Percentiles rank a stretch among this genome's conserved stretches.
phyloP scores from a whole-genome alignment of 2,797 vertebrate species.

The Sebastes minor region DNA sequence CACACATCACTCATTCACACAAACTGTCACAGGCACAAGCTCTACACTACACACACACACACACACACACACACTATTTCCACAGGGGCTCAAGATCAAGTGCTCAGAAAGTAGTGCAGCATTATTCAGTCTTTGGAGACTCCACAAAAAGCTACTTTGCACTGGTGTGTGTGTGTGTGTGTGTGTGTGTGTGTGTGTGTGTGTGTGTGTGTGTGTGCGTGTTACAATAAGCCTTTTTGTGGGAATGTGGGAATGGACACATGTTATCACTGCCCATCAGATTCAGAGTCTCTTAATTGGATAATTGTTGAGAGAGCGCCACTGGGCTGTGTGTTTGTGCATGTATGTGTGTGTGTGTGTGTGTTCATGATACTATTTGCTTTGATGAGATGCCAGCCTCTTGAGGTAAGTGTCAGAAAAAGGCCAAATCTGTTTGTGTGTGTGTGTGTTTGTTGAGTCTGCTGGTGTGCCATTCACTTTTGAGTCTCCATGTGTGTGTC shows the following conservation, averaged over 20 bases:
- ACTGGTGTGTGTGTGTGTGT: not conserved
- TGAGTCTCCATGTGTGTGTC: not conserved
- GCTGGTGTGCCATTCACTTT: constrained; percentile 7
- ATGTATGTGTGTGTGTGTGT: not conserved
- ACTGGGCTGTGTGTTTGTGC: not conserved
- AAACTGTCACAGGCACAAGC: not conserved
- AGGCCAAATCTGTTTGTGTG: constrained; percentile 25
- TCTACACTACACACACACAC: not conserved
- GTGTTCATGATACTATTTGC: not conserved
- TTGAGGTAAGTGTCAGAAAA: constrained; percentile 54
- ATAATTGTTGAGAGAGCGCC: constrained; percentile 42
- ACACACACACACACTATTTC: constrained; percentile 3
- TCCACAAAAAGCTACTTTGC: constrained; percentile 48
- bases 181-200: not conserved
- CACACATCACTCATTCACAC: not conserved
- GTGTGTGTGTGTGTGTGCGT: not conserved
- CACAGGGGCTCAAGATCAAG: constrained; percentile 37
- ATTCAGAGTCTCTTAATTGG: constrained; percentile 48
- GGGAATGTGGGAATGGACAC: constrained; percentile 33
- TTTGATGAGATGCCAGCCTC: constrained; percentile 50
- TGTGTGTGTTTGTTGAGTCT: constrained; percentile 6
- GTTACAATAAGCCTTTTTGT: constrained; percentile 32
- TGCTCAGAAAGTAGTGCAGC: constrained; percentile 48
- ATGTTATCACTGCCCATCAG: constrained; percentile 51
- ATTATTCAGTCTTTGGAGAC: constrained; percentile 51